phyloP scores from a whole-genome alignment of 2,888 invertebrate species.

The Eupeodes luniger region DNA sequence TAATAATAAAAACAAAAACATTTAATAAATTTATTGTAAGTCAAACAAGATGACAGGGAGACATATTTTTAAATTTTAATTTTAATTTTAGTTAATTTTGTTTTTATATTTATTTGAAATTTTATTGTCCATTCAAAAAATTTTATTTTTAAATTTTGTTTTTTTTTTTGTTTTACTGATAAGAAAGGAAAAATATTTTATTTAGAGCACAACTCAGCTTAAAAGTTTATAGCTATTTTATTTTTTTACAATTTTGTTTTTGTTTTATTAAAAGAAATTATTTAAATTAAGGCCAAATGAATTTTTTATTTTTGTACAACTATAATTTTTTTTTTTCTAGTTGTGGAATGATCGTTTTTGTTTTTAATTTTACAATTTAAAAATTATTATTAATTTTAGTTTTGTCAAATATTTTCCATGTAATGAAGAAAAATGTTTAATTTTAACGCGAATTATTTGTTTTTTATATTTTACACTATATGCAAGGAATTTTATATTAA shows the following conservation, averaged over 20 bases:
- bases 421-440: slow-evolving; percentile 52
- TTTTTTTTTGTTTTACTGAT: slow-evolving; percentile 42
- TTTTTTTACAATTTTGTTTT: slow-evolving; percentile 48
- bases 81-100: slow-evolving; percentile 27
- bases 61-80: not conserved
- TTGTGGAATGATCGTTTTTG: slow-evolving; percentile 69
- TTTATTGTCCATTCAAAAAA: slow-evolving; percentile 74
- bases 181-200: slow-evolving; percentile 39
- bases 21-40: not conserved
- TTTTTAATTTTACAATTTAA: slow-evolving; percentile 46
- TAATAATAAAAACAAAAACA: not conserved
- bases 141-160: slow-evolving; percentile 4
- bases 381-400: slow-evolving; percentile 51
- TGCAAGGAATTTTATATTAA: slow-evolving; percentile 62
- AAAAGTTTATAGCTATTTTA: slow-evolving; percentile 28
- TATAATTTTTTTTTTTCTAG: slow-evolving; percentile 41
- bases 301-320: slow-evolving; percentile 44
- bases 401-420: slow-evolving; percentile 46
- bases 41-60: slow-evolving; percentile 11
- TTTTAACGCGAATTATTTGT: slow-evolving; percentile 64
- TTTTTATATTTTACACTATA: slow-evolving; percentile 64
- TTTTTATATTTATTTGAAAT: slow-evolving; percentile 57
- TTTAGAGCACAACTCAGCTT: slow-evolving; percentile 61
- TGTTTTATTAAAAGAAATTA: slow-evolving; percentile 37
- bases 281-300: slow-evolving; percentile 72